phyloP scores from a whole-genome alignment of 2,888 invertebrate species.

The Sphaerophoria rueppellii region DNA sequence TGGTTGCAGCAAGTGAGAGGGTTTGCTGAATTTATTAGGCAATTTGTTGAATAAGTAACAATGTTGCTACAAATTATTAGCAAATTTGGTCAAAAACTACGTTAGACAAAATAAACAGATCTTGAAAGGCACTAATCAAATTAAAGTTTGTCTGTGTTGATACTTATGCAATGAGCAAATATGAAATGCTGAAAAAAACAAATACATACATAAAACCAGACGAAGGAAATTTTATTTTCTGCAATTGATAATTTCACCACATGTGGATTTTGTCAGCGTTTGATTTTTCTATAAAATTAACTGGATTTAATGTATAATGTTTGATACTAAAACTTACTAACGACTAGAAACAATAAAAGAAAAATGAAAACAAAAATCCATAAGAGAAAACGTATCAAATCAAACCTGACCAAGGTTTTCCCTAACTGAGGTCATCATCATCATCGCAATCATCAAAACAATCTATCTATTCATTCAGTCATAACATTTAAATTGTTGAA shows the following conservation, averaged over 20 bases:
- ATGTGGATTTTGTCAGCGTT: too few species aligned
- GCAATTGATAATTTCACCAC: slow-evolving; percentile 8
- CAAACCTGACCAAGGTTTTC: slow-evolving; percentile 22
- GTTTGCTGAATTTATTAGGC: not conserved
- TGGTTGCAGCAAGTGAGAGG: not conserved
- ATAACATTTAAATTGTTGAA: slow-evolving; percentile 56
- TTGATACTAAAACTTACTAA: not conserved
- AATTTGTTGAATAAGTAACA: slow-evolving; percentile 44
- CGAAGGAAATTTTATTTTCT: too few species aligned
- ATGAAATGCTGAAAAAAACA: slow-evolving; percentile 8
- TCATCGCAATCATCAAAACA: slow-evolving; percentile 19
- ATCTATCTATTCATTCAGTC: slow-evolving; percentile 48
- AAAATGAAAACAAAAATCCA: not conserved
- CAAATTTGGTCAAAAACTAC: slow-evolving; percentile 53
- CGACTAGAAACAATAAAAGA: not conserved
- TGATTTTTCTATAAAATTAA: too few species aligned
- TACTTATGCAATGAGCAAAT: slow-evolving; percentile 20
- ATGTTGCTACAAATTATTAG: slow-evolving; percentile 56
- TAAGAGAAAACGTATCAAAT: not conserved
- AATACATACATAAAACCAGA: too few species aligned
- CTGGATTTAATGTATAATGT: too few species aligned
- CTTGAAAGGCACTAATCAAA: slow-evolving; percentile 29
- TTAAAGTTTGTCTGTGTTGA: not conserved
- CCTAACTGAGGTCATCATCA: slow-evolving; percentile 46
- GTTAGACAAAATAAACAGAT: slow-evolving; percentile 22